These are phyloP conservation scores for Petrocephalus schoutedeni DNA, from an alignment of 2,797 vertebrate genomes.

Conservation along the genomic window DNA sequence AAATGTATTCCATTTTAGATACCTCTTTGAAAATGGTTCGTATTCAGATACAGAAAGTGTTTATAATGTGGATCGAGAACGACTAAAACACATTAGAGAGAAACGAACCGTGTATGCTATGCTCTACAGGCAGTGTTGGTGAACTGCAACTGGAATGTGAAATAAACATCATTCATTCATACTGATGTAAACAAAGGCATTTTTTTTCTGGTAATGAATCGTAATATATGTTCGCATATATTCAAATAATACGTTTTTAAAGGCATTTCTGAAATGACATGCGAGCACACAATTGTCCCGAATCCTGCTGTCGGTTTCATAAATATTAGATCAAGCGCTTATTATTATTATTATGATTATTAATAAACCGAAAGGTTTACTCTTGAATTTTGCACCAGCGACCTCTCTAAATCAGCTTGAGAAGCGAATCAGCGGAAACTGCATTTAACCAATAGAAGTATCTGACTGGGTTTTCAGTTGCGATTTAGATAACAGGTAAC, in stretches of 20 bases:
- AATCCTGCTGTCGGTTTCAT: not conserved
- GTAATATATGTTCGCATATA: not conserved
- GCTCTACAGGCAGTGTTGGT: not conserved
- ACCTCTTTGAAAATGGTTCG: not conserved
- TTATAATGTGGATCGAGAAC: not conserved
- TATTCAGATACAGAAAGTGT: not conserved
- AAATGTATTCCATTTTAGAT: not conserved
- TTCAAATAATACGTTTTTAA: not conserved
- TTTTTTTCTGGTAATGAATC: not conserved
- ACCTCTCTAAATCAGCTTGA: not conserved
- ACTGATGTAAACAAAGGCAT: conserved; percentile 1
- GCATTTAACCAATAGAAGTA: not conserved
- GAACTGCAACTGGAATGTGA: conserved; percentile 6
- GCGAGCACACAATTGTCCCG: not conserved
- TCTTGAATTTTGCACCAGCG: not conserved
- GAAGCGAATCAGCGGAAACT: not conserved
- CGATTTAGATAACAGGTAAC: not conserved
- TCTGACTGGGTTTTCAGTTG: not conserved
- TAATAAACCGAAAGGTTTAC: not conserved
- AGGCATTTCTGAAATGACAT: not conserved
- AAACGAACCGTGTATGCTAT: not conserved
- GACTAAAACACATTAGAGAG: not conserved
- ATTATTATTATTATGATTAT: not conserved
- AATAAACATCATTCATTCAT: conserved; percentile 4
- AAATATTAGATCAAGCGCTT: not conserved